Evolutionary conservation across 2,113 vertebrate genomes (phyloP), one percentile per base, ranked within the genome.

Genomic region (Siniperca chuatsi): DNA sequence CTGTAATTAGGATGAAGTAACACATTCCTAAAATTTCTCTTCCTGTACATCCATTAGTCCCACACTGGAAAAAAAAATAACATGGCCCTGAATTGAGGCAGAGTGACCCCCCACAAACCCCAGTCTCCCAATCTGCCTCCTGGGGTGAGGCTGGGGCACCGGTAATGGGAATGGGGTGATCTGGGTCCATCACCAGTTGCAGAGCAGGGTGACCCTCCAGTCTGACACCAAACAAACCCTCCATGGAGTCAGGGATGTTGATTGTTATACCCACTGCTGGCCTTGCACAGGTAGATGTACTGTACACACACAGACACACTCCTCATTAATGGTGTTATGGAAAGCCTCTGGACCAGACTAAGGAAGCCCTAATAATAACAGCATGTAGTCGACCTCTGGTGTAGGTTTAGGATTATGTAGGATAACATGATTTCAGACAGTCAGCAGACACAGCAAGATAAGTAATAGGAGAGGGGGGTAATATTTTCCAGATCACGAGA

Each of bases 301-400:
- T 75, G 69, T 66, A 69, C 6, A 73, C 55, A 73, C 73, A 73
- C 65, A 78, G 4, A 60, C 74, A 37, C 70, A 57, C 84, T 66
- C 29, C 75, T 85, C 85, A 87, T 88, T 90, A 92, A 75, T 72
- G 68, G 64, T 90, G 85, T 90, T 90, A 67, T 92, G 89, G 89
- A 88, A 94, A 93, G 73, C 40, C 73, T 84, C 25, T 57, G 76
- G 77, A 76, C 78, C 73, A 65, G 82, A 88, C 85, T 52, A 10
- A 81, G 93, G 91, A 94, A 93, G 81, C 75, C 23, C 72, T 85
- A 85, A 93, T 92, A 92, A 92, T 87, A 92, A 91, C 85, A 91
- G 25, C 70, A 68, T 79, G 54, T 58, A 42, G 73, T 81, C 16
- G 3, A 46, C 77, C 52, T 84, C 11, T 58, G 15, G 48, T 25